These are phyloP conservation scores for Oreonectes daqikongensis DNA, from an alignment of 2,797 vertebrate genomes.

Conservation along the genomic window DNA sequence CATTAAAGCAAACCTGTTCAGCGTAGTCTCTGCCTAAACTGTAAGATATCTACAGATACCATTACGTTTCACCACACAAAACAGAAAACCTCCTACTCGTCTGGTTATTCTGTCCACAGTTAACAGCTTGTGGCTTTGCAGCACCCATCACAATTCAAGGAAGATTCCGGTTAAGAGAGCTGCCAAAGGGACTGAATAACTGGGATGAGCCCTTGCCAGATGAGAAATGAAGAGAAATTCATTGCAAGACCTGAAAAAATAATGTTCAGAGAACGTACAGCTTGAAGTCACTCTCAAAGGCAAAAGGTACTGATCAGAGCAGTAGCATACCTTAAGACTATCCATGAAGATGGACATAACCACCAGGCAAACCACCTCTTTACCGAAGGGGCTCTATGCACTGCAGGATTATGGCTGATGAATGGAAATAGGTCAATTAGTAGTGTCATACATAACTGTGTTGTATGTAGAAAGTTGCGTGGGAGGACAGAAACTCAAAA, in stretches of 20 bases:
- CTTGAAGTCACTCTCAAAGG: constrained; percentile 7
- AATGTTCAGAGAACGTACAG: constrained; percentile 4
- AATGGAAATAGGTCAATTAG: too few relatives aligned
- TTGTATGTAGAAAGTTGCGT: too few relatives aligned
- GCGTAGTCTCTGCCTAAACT: neutral
- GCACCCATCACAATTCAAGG: too few relatives aligned
- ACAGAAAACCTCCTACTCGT: neutral
- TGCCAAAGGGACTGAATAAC: too few relatives aligned
- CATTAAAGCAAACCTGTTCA: too few relatives aligned
- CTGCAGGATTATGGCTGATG: too few relatives aligned
- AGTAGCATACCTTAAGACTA: neutral
- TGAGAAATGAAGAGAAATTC: constrained; percentile 28
- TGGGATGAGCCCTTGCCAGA: too few relatives aligned
- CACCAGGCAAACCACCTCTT: too few relatives aligned
- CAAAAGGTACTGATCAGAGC: neutral
- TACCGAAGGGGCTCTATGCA: too few relatives aligned
- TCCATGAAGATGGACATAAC: neutral
- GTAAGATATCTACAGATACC: neutral
- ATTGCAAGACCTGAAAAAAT: constrained; percentile 1
- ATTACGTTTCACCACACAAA: neutral
- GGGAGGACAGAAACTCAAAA: too few relatives aligned
- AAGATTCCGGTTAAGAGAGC: too few relatives aligned
- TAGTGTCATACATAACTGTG: too few relatives aligned
- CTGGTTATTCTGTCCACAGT: neutral
- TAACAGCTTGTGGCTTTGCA: neutral